phyloP scores from a whole-genome alignment of 2,113 vertebrate genomes.

The Pterocles burchelli region DNA sequence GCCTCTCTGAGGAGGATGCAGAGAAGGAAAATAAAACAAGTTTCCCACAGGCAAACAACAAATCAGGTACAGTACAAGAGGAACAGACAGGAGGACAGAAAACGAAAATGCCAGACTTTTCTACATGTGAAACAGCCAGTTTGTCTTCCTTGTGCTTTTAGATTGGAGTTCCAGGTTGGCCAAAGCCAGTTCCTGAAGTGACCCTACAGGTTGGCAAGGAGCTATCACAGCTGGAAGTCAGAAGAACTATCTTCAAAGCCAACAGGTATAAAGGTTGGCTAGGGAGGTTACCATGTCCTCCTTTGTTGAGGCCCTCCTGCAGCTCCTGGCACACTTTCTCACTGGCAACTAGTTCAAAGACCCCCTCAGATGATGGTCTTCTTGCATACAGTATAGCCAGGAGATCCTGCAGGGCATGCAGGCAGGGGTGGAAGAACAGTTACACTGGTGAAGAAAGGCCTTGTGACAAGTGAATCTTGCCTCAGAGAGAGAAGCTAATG shows the following conservation, averaged over 20 bases:
- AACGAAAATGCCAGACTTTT: not conserved
- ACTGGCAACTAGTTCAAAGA: not conserved
- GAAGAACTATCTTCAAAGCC: not conserved
- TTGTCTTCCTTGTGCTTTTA: not conserved
- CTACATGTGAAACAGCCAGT: not conserved
- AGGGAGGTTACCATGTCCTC: not conserved
- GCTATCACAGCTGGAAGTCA: not conserved
- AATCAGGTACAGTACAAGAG: not conserved
- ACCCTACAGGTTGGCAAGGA: not conserved
- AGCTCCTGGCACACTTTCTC: not conserved
- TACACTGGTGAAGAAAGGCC: not conserved
- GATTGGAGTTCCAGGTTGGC: not conserved
- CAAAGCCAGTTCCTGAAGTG: not conserved
- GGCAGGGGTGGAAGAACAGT: not conserved
- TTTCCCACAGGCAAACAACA: not conserved
- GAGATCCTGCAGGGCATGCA: not conserved
- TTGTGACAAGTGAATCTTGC: not conserved
- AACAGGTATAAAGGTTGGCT: not conserved
- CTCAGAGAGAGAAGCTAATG: not conserved
- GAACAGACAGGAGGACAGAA: not conserved
- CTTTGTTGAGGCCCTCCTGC: not conserved
- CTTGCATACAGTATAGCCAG: not conserved
- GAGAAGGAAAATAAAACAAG: not conserved
- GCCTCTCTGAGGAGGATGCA: not conserved
- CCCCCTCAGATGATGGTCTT: not conserved